These are phyloP conservation scores for Pristionchus maxplancki DNA, from an alignment of 2,888 invertebrate genomes.

Conservation along the genomic window DNA sequence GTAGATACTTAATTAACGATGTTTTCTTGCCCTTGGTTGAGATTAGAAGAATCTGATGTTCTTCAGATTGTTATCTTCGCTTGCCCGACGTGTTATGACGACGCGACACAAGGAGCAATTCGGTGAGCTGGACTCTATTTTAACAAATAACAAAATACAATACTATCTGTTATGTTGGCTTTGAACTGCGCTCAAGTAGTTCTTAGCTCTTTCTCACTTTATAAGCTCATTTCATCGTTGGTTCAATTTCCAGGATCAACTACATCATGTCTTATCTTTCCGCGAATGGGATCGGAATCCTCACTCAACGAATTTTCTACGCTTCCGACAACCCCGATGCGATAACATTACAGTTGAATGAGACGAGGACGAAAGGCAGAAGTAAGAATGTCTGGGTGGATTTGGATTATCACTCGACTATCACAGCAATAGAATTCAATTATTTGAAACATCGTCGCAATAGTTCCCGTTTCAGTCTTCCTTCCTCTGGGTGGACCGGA, in stretches of 20 bases:
- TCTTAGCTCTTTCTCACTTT: no score
- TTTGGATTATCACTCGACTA: background rate
- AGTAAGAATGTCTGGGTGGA: background rate
- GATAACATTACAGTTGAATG: background rate
- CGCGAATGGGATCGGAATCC: background rate
- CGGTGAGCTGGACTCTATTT: background rate
- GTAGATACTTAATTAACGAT: background rate
- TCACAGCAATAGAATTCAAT: background rate
- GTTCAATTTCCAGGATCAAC: background rate
- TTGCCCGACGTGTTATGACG: background rate
- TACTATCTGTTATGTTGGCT: no score
- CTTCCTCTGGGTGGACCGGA: background rate
- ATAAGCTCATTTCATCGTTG: no score
- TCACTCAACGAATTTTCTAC: background rate
- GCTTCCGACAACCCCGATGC: background rate
- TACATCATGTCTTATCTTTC: constrained; percentile 2
- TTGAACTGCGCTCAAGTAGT: no score
- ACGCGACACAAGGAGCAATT: background rate
- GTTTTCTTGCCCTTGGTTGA: background rate
- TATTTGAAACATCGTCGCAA: background rate
- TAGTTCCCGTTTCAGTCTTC: background rate
- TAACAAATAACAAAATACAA: no score
- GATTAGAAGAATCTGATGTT: background rate
- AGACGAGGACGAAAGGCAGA: background rate
- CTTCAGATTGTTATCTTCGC: constrained; percentile 40